These are phyloP conservation scores for Nomada fucata DNA, from an alignment of 2,888 invertebrate genomes.

Conservation along the genomic window DNA sequence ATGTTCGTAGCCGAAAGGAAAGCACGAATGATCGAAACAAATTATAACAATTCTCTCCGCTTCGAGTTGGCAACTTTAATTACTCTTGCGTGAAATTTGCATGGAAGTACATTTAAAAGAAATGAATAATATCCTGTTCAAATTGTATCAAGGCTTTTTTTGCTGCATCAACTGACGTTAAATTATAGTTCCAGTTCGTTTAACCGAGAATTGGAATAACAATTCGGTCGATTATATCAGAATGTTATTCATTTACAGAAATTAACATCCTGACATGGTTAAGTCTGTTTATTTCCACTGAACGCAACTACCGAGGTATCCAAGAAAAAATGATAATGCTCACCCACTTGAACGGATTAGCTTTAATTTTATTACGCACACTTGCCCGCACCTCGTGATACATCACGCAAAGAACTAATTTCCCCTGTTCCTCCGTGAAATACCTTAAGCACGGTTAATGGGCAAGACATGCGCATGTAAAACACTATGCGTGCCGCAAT, in stretches of 20 bases:
- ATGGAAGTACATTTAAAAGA: no score
- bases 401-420: conserved; percentile 17
- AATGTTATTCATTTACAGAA: neutral
- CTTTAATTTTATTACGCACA: neutral
- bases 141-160: no score
- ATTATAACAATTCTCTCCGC: no score
- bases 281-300: neutral
- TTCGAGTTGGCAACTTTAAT: no score
- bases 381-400: neutral
- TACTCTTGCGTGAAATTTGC: no score
- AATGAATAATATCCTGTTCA: no score
- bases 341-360: neutral
- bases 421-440: neutral
- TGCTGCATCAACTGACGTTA: no score
- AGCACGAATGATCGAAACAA: no score
- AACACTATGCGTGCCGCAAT: conserved; percentile 1
- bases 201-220: neutral
- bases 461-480: conserved; percentile 6
- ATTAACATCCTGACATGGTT: neutral
- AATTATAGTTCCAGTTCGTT: conserved; percentile 7
- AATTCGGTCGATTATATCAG: neutral
- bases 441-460: neutral
- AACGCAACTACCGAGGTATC: neutral
- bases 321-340: neutral
- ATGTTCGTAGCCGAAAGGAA: no score